Base-by-base conservation (phyloP, 2,888 invertebrate genomes). In the Lasioglossum malachurum region DNA sequence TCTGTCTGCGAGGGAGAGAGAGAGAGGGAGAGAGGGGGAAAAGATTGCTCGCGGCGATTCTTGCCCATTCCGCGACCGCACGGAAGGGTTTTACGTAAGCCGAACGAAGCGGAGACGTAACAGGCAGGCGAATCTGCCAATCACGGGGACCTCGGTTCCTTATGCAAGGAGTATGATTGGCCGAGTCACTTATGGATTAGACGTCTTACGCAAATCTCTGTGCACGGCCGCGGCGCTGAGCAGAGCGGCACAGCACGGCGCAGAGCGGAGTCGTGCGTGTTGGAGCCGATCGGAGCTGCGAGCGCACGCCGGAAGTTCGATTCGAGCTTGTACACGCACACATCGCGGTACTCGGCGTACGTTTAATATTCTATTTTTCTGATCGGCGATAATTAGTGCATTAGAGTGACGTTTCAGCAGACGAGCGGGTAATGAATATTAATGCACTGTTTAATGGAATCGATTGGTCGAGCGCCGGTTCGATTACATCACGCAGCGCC, bases 151-250 rank as follows among this genome's bases (percentile, higher is more conserved):
- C 87, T 83, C 71, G 69, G 74, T 69, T 88, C 74, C 90, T 91
- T 91, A 89, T 90, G 91, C 90, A 91, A 91, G 91, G 78, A 75
- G 72, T 80, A 77, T 77, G 89, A 89, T 88, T 82, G 89, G 89
- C 73, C 88, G 82, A 83, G 88, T 91, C 90, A 83, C 87, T 87
- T 89, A 83, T 82, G 90, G 89, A 91, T 91, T 89, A 90, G 87
- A 89, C 82, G 82, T 91, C 85, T 91, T 87, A 87, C 87, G 91
- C 91, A 91, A 89, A 91, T 86, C 89, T 77, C 75, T 16, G 23
- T n/a, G 31, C 41, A 31, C 73, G 46, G 46, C 31, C 72, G 27
- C 31, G 31, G 64, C 31, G 64, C 31, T 31, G 64, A 64, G 64
- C 64, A 64, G 31, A 64, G 27, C 27, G 27, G 4, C 10, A 5